A percentile compares a stretch with the other conserved stretches of the same genome.
phyloP scores from a whole-genome alignment of 2,888 invertebrate species.

The Nymphalis polychloros region DNA sequence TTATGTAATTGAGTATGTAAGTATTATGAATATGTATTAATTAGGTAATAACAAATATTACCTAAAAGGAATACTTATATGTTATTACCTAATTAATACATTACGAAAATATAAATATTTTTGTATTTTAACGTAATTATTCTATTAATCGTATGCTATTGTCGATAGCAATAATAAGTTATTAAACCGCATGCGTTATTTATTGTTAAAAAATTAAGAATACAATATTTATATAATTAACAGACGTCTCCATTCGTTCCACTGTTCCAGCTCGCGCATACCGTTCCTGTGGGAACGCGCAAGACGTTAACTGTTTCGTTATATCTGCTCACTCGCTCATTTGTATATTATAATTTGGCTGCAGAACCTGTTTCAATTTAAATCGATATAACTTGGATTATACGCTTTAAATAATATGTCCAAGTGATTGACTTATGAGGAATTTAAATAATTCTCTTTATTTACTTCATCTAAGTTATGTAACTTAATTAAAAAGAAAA shows the following conservation, averaged over 20 bases:
- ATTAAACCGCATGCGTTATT: too few relatives aligned
- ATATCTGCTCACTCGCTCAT: conserved; percentile 80
- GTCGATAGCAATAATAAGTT: too few relatives aligned
- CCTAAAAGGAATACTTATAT: too few relatives aligned
- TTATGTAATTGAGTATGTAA: too few relatives aligned
- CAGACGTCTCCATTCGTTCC: conserved; percentile 46
- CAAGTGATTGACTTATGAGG: conserved; percentile 13
- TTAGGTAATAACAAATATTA: too few relatives aligned
- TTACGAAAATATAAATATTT: too few relatives aligned
- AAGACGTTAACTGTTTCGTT: conserved; percentile 80
- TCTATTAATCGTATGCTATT: too few relatives aligned
- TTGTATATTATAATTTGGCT: conserved; percentile 80
- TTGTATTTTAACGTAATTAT: too few relatives aligned
- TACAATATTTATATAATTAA: background rate
- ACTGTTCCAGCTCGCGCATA: conserved; percentile 63
- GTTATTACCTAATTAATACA: too few relatives aligned
- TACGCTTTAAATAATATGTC: conserved; percentile 23
- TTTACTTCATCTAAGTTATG: background rate
- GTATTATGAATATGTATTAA: too few relatives aligned
- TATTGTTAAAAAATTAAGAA: background rate
- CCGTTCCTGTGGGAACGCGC: conserved; percentile 81
- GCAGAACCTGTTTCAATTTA: conserved; percentile 31
- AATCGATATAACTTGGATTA: conserved; percentile 31
- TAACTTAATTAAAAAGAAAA: too few relatives aligned
- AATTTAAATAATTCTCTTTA: background rate